Percentiles rank a stretch among this genome's conserved stretches.
These are phyloP conservation scores for Stichodactyla helianthus DNA, from an alignment of 64 coral and sea anemone genomes.

Conservation along the genomic window DNA sequence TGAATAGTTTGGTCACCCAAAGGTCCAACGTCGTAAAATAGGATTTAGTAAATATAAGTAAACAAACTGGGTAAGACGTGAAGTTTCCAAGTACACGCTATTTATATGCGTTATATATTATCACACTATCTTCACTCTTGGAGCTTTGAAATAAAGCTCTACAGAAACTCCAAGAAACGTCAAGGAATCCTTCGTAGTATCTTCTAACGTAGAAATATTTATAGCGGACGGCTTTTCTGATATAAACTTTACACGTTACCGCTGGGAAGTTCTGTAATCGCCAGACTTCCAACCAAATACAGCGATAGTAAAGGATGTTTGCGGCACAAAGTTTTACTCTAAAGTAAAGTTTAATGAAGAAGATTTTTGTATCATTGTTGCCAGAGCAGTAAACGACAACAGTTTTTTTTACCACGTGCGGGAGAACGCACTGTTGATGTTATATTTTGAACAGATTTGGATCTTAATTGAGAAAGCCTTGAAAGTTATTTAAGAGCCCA, in stretches of 20 bases:
- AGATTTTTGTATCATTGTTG: neutral
- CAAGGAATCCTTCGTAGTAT: too few species aligned
- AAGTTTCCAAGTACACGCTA: neutral
- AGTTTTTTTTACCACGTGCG: neutral
- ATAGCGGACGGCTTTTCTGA: neutral
- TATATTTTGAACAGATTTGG: neutral
- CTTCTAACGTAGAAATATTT: too few species aligned
- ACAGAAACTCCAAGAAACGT: neutral
- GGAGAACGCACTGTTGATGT: neutral
- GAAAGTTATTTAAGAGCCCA: neutral
- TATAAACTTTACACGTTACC: too few species aligned
- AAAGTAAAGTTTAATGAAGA: neutral
- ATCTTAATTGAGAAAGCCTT: neutral
- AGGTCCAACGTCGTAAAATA: conserved; percentile 1
- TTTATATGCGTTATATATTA: neutral
- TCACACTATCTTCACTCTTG: neutral
- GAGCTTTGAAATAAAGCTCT: neutral
- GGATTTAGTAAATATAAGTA: neutral
- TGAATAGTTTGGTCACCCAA: neutral
- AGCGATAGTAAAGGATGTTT: neutral
- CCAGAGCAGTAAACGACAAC: neutral
- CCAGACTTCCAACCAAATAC: neutral
- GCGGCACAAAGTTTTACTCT: neutral
- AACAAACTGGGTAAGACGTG: neutral
- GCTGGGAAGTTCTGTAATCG: neutral